Conservation (phyloP, 2,888 invertebrate genomes). For the Drosophila nr. medialis region DNA sequence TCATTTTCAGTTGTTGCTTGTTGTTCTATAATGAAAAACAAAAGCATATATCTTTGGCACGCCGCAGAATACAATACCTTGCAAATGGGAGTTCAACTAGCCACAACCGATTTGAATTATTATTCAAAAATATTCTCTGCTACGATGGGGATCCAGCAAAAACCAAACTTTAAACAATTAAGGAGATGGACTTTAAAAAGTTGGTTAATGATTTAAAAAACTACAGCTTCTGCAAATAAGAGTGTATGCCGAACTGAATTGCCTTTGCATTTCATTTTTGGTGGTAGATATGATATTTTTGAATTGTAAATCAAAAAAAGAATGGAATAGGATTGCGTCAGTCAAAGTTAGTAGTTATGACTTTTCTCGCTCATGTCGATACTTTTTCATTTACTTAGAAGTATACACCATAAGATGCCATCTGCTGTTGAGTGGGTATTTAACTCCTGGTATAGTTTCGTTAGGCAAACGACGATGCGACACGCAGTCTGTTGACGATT, state of each 20-base stretch:
- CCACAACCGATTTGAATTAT: neutral
- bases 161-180: neutral
- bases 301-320: neutral
- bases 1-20: neutral
- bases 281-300: neutral
- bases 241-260: neutral
- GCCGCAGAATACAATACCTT: neutral
- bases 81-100: neutral
- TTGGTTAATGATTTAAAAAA: neutral
- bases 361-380: neutral
- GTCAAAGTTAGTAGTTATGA: neutral
- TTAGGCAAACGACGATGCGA: constrained; percentile 13
- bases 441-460: neutral
- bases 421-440: neutral
- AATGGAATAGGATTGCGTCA: neutral
- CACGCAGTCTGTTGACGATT: constrained; percentile 10
- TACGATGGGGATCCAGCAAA: neutral
- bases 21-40: neutral
- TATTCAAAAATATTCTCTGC: neutral
- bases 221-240: neutral
- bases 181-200: neutral
- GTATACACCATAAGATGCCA: constrained; percentile 1
- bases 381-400: neutral
- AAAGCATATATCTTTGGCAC: neutral
- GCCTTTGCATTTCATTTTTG: neutral